Evolutionary conservation across 1,140 invertebrate genomes (phyloP).

Genomic region (Drosophila littoralis): DNA sequence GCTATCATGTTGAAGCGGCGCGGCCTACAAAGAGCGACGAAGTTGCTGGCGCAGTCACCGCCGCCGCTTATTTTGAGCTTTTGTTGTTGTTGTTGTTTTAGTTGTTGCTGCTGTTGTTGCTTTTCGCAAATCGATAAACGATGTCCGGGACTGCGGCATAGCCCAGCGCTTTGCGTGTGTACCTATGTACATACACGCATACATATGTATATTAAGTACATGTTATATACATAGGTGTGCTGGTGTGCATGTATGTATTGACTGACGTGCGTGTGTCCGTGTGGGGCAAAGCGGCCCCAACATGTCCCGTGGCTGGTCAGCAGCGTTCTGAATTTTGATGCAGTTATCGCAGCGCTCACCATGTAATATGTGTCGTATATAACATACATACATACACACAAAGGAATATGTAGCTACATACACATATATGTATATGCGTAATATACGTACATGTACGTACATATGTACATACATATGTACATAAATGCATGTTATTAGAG

Average conservation of each 20-base stretch:
- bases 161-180: slow-evolving; percentile 73
- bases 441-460: slow-evolving; percentile 2
- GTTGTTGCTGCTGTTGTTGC: slow-evolving; percentile 57
- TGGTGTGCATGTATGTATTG: not conserved
- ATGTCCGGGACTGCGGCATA: slow-evolving; percentile 71
- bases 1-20: slow-evolving; percentile 55
- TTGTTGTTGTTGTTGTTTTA: slow-evolving; percentile 27
- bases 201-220: slow-evolving; percentile 24
- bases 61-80: slow-evolving; percentile 35
- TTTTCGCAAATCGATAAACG: slow-evolving; percentile 79
- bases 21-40: slow-evolving; percentile 60
- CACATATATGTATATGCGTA: slow-evolving; percentile 7
- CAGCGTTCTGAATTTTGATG: slow-evolving; percentile 21
- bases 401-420: not conserved
- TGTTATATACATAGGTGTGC: not conserved
- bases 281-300: slow-evolving; percentile 26
- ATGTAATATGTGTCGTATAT: not conserved
- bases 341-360: slow-evolving; percentile 31
- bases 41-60: slow-evolving; percentile 38
- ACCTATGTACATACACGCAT: slow-evolving; percentile 45
- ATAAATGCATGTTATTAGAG: not conserved
- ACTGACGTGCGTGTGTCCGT: slow-evolving; percentile 1
- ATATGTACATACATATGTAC: not conserved
- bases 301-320: slow-evolving; percentile 42
- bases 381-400: slow-evolving; percentile 4